Conservation (phyloP, 1,140 invertebrate species). For the Drosophila obscura region DNA sequence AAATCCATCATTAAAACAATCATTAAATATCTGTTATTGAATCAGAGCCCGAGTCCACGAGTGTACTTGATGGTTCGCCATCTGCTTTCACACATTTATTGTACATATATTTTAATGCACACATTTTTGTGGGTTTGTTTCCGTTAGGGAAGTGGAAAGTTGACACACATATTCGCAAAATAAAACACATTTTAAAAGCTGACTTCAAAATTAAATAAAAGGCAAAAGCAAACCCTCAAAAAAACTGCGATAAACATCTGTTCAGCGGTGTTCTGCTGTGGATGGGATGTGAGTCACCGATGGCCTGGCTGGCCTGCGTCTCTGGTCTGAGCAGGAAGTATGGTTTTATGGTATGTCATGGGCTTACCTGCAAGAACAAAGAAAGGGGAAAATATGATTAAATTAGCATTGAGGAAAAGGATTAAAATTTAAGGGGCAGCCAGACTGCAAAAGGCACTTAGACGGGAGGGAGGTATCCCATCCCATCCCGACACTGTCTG, state of each 20-base stretch:
- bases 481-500: slow-evolving; percentile 8
- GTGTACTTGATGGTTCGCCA: too few species aligned
- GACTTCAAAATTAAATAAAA: slow-evolving; percentile 9
- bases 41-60: too few species aligned
- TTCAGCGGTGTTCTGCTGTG: not conserved
- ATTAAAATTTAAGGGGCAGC: slow-evolving; percentile 16
- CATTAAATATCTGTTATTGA: too few species aligned
- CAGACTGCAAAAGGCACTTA: slow-evolving; percentile 7
- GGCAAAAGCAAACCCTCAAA: slow-evolving; percentile 1
- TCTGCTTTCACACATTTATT: too few species aligned
- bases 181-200: slow-evolving; percentile 9
- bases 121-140: not conserved
- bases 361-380: slow-evolving; percentile 62
- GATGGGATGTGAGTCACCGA: not conserved
- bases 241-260: slow-evolving; percentile 35
- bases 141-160: slow-evolving; percentile 3
- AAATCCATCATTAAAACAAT: too few species aligned
- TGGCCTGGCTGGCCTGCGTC: too few species aligned
- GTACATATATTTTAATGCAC: too few species aligned
- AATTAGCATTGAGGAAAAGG: slow-evolving; percentile 52
- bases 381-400: slow-evolving; percentile 33
- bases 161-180: slow-evolving; percentile 35
- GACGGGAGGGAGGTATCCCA: not conserved
- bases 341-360: slow-evolving; percentile 9
- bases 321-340: slow-evolving; percentile 24